These are phyloP conservation scores for Leptinotarsa juncta DNA, from an alignment of 2,888 invertebrate species.

Conservation along the genomic window DNA sequence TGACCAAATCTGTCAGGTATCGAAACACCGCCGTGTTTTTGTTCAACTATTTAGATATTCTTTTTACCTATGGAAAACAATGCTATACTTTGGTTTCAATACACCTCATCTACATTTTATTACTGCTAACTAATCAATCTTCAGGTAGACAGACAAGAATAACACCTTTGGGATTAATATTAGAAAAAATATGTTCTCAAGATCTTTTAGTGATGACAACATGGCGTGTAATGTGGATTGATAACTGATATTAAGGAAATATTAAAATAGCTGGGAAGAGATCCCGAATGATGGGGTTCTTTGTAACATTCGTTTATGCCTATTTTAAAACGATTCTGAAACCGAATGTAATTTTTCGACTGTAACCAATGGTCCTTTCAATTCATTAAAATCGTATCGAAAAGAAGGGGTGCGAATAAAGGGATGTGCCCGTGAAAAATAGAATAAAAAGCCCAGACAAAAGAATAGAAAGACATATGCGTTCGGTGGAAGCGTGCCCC, in stretches of 20 bases:
- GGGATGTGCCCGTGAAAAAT: constrained; percentile 56
- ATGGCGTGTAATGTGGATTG: constrained; percentile 10
- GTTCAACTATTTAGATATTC: too few relatives aligned
- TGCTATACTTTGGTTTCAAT: too few relatives aligned
- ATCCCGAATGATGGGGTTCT: background rate
- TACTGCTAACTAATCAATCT: background rate
- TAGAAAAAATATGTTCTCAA: background rate
- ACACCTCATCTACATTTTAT: too few relatives aligned
- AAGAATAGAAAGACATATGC: constrained; percentile 43
- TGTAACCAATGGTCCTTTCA: constrained; percentile 48
- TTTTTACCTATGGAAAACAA: too few relatives aligned
- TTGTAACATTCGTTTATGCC: constrained; percentile 21
- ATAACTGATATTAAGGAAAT: constrained; percentile 6
- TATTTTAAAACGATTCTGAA: constrained; percentile 33
- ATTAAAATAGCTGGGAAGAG: constrained; percentile 9
- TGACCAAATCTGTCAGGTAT: too few relatives aligned
- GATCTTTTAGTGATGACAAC: background rate
- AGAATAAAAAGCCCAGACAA: constrained; percentile 47
- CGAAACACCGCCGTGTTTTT: too few relatives aligned
- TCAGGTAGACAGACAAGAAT: background rate
- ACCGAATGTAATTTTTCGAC: constrained; percentile 46
- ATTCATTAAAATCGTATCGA: constrained; percentile 53
- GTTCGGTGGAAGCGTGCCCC: constrained; percentile 36
- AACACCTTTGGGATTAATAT: background rate
- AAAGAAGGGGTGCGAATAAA: constrained; percentile 54